phyloP scores from a whole-genome alignment of 2,888 invertebrate species.

The Hydropsyche betteni region DNA sequence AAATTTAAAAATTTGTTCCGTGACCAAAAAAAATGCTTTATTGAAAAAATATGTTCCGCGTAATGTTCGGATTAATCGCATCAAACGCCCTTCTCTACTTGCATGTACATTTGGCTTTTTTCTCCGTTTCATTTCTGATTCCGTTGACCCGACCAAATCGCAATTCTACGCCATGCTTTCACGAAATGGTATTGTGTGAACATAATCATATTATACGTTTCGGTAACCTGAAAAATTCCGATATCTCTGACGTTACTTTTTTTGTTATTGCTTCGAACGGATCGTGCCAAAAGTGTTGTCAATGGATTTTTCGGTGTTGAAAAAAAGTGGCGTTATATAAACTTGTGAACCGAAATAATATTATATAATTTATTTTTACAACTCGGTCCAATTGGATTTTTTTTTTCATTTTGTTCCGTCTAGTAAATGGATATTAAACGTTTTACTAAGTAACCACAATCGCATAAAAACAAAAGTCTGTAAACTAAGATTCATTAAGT shows the following conservation, averaged over 20 bases:
- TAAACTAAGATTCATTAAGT: too few species aligned
- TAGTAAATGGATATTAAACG: too few species aligned
- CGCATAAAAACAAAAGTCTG: too few species aligned
- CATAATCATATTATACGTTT: conserved; percentile 32
- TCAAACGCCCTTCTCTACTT: conserved; percentile 4
- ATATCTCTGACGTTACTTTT: not conserved
- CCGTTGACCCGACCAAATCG: conserved; percentile 22
- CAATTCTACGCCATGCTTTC: conserved; percentile 24
- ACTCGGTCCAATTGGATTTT: too few species aligned
- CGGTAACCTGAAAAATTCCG: conserved; percentile 27
- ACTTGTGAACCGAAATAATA: not conserved
- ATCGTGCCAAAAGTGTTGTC: conserved; percentile 28
- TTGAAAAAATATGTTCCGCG: not conserved
- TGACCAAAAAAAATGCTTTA: too few species aligned
- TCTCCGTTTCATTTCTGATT: not conserved
- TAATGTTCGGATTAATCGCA: conserved; percentile 1
- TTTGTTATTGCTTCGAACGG: not conserved
- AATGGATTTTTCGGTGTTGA: conserved; percentile 24
- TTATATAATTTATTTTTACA: too few species aligned
- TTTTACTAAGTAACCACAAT: too few species aligned
- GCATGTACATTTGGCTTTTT: too few species aligned
- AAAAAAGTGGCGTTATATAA: conserved; percentile 19
- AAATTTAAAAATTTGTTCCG: too few species aligned
- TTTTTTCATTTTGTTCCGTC: too few species aligned
- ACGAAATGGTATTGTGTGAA: conserved; percentile 28